A percentile compares a stretch with the other conserved stretches of the same genome.
phyloP scores from a whole-genome alignment of 1,140 invertebrate genomes.

The Samia ricini region DNA sequence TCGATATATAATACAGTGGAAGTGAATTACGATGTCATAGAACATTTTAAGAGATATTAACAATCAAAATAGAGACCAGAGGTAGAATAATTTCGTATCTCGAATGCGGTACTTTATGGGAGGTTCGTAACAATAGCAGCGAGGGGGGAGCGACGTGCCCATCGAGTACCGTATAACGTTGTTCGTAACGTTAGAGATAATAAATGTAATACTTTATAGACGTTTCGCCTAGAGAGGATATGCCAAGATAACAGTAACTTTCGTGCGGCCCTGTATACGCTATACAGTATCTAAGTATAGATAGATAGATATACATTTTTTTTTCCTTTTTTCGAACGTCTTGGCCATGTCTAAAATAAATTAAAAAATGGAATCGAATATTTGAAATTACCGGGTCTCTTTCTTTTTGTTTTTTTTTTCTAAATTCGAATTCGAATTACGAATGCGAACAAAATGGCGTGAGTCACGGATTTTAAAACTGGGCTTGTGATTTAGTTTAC shows the following conservation, averaged over 20 bases:
- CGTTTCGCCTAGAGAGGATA: slow-evolving; percentile 76
- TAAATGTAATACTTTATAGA: slow-evolving; percentile 70
- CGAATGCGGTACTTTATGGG: slow-evolving; percentile 68
- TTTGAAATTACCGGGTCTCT: slow-evolving; percentile 8
- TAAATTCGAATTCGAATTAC: slow-evolving; percentile 24
- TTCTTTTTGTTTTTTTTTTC: too few species aligned
- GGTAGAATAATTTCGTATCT: slow-evolving; percentile 64
- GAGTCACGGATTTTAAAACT: neutral
- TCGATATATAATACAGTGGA: slow-evolving; percentile 40
- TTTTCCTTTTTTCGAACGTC: slow-evolving; percentile 42
- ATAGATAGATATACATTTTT: slow-evolving; percentile 30
- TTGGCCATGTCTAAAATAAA: slow-evolving; percentile 43
- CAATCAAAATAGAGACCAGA: slow-evolving; percentile 55
- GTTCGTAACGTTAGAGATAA: slow-evolving; percentile 57
- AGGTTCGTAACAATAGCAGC: slow-evolving; percentile 76
- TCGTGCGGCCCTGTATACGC: slow-evolving; percentile 65
- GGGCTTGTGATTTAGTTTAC: too few species aligned
- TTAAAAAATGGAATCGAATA: slow-evolving; percentile 28
- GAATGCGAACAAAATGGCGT: slow-evolving; percentile 9
- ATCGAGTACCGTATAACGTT: slow-evolving; percentile 67
- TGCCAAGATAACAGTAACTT: slow-evolving; percentile 79
- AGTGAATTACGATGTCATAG: slow-evolving; percentile 14
- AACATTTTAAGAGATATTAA: slow-evolving; percentile 29
- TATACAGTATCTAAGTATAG: slow-evolving; percentile 58
- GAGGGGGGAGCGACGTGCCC: slow-evolving; percentile 71